Evolutionary conservation across 1,140 invertebrate species (phyloP), one percentile per base, ranked within the genome.

Genomic region (Zophobas morio): DNA sequence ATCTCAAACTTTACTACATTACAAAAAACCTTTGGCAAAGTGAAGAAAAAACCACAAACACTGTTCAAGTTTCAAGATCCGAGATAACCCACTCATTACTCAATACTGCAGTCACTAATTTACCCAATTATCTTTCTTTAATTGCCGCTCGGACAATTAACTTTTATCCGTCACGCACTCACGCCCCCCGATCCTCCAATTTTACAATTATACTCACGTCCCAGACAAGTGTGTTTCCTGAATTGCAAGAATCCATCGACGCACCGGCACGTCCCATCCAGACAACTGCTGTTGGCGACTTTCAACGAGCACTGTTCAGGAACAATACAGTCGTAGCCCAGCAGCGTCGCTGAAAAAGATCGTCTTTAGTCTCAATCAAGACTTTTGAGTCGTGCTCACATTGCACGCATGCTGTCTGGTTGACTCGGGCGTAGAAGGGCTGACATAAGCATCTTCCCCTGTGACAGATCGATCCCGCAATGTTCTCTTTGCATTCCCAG

Each of bases 221-320:
- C 90, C 40, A 96, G 89, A 87, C 96, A 97, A 35, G 95, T 96
- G 84, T 97, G 95, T 84, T 94, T 92, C 81, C 95, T 90, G 87
- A 95, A 95, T 83, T 95, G 94, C 53, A 96, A 87, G 87, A 92
- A 94, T 71, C 94, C 94, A 80, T 93, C 91, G 56, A 93, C 90
- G 85, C 96, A 96, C 36, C 92, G 90, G 85, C 95, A 95, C 39
- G 90, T 88, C n/a, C 92, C 92, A 66, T 92, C 90, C 49, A 91
- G 84, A 81, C 94, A 95, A 77, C 88, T 89, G 82, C 93, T 94
- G 82, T 94, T 92, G n/a, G 93, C 92, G 53, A 95, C 94, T 87
- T 93, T 94, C 86, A 94, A 87, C 1, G 90, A 90, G 84, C 94
- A 95, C 83, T 95, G 94, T 78, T 93, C 92, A 49, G 91, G 88